Conservation (phyloP, 2,888 invertebrate genomes). For the Lutraria lutraria region DNA sequence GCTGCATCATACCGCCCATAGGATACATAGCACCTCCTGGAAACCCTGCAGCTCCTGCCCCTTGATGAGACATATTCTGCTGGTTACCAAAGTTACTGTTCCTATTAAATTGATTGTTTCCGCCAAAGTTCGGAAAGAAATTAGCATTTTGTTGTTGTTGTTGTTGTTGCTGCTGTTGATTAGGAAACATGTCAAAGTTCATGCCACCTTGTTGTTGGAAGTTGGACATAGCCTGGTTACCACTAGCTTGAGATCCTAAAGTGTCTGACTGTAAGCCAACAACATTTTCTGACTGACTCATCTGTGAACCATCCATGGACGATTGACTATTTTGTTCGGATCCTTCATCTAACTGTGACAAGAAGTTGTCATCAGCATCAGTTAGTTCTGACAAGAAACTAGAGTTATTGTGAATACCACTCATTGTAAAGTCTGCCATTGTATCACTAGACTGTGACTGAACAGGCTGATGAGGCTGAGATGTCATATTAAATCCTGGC, state of each 20-base stretch:
- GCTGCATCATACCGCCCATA: constrained; percentile 76
- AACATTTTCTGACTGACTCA: constrained; percentile 20
- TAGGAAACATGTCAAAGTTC: constrained; percentile 66
- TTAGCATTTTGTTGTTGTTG: constrained; percentile 53
- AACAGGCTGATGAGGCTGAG: not conserved
- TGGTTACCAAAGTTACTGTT: constrained; percentile 55
- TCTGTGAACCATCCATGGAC: constrained; percentile 29
- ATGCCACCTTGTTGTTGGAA: constrained; percentile 53
- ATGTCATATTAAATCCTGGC: constrained; percentile 20
- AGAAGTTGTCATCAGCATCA: constrained; percentile 66
- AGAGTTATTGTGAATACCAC: constrained; percentile 63
- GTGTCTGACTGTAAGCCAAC: constrained; percentile 14
- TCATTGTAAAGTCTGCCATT: constrained; percentile 53
- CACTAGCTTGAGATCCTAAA: constrained; percentile 26
- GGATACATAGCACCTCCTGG: constrained; percentile 70
- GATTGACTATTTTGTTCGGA: constrained; percentile 38
- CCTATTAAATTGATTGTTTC: constrained; percentile 52
- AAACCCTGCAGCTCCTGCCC: constrained; percentile 35
- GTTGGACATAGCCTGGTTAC: constrained; percentile 60
- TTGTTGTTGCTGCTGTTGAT: constrained; percentile 43
- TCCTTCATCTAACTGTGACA: constrained; percentile 57
- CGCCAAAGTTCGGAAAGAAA: constrained; percentile 61
- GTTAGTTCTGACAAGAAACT: constrained; percentile 68
- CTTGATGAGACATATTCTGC: constrained; percentile 63
- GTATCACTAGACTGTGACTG: constrained; percentile 26